These are phyloP conservation scores for Rosalia funebris DNA, from an alignment of 2,888 invertebrate species.

Conservation along the genomic window DNA sequence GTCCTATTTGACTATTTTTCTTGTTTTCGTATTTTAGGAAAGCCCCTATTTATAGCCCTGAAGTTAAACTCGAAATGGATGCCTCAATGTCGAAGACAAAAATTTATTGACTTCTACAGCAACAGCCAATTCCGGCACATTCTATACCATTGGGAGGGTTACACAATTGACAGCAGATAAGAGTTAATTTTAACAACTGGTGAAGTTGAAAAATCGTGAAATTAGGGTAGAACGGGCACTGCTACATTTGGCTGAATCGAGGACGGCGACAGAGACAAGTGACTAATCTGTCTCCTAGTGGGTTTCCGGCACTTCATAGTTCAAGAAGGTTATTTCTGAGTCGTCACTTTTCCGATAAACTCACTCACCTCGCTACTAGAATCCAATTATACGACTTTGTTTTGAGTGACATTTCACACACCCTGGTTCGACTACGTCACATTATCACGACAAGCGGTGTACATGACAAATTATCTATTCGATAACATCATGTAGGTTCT, in stretches of 20 bases:
- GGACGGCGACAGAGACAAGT: conserved; percentile 46
- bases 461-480: conserved; percentile 16
- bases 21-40: too few species aligned
- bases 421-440: conserved; percentile 10
- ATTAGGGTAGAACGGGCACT: conserved; percentile 37
- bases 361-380: conserved; percentile 17
- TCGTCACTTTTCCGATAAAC: conserved; percentile 29
- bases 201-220: conserved; percentile 43
- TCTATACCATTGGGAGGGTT: conserved; percentile 23
- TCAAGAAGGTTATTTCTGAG: conserved; percentile 42
- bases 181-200: conserved; percentile 41
- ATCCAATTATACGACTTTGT: conserved; percentile 25
- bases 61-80: not conserved
- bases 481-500: not conserved
- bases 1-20: too few species aligned
- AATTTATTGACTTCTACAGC: not conserved
- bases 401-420: conserved; percentile 21
- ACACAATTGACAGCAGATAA: conserved; percentile 42
- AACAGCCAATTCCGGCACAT: not conserved
- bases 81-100: not conserved
- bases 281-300: conserved; percentile 46
- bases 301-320: conserved; percentile 31
- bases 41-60: too few species aligned
- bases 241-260: conserved; percentile 48
- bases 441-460: conserved; percentile 15